Percentiles rank a stretch among this genome's conserved stretches.
Conservation (phyloP, 2,113 vertebrate species). For the Entosphenus tridentatus region DNA sequence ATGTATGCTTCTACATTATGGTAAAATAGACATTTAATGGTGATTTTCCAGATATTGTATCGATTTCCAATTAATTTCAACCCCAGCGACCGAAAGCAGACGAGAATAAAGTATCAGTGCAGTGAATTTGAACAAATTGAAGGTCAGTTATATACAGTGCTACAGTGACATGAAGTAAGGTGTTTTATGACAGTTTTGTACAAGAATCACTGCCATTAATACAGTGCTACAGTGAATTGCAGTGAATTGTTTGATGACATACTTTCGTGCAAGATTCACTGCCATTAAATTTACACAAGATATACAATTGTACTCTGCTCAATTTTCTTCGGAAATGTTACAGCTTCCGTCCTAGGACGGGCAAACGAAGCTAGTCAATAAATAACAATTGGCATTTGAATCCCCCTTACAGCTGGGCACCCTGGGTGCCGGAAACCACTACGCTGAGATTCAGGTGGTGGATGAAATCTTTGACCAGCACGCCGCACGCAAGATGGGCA, state of each 20-base stretch:
- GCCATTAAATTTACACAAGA: neutral
- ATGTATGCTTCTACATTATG: too few species aligned
- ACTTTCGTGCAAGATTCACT: neutral
- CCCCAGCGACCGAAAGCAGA: too few species aligned
- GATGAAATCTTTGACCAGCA: slow-evolving; percentile 94
- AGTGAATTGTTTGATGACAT: neutral
- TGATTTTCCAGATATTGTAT: too few species aligned
- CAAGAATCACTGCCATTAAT: neutral
- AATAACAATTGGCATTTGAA: too few species aligned
- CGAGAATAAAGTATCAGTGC: too few species aligned
- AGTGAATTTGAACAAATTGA: too few species aligned
- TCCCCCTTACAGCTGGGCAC: slow-evolving; percentile 51
- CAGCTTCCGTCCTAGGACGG: neutral
- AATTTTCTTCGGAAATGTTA: neutral
- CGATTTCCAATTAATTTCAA: too few species aligned
- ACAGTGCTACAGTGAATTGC: too few species aligned
- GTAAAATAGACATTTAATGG: too few species aligned
- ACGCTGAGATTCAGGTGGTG: slow-evolving; percentile 87
- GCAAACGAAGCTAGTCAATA: too few species aligned
- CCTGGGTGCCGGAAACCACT: slow-evolving; percentile 86
- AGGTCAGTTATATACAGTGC: too few species aligned
- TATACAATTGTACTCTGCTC: neutral
- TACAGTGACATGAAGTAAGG: too few species aligned
- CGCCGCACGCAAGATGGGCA: slow-evolving; percentile 92
- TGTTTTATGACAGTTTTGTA: neutral